Conservation (phyloP, 2,113 vertebrate species). For the Desmodus rotundus region DNA sequence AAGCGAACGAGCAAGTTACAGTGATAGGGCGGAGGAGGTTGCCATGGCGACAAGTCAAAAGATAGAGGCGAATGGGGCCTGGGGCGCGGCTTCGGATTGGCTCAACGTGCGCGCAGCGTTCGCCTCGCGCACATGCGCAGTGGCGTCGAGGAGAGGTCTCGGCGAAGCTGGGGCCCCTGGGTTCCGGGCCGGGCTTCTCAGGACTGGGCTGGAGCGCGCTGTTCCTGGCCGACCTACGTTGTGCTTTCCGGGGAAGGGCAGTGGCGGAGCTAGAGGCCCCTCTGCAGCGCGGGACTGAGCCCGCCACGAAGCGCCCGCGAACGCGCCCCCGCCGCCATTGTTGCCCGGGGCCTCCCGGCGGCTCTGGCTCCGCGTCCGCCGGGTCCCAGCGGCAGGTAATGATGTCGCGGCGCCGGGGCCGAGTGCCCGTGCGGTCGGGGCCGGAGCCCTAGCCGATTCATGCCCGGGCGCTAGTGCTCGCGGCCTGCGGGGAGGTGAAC, state of each 20-base stretch:
- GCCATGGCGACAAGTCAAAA: conserved; percentile 62
- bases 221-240: background rate
- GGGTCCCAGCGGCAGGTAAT: conserved; percentile 52
- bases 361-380: background rate
- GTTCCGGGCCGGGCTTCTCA: background rate
- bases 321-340: conserved; percentile 63
- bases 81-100: conserved; percentile 25
- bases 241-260: background rate
- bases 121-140: conserved; percentile 58
- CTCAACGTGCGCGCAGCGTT: conserved; percentile 20
- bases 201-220: background rate
- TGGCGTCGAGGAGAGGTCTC: conserved; percentile 61
- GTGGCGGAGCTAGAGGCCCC: background rate
- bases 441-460: no score
- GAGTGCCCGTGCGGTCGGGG: no score
- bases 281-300: background rate
- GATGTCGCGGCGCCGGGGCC: background rate
- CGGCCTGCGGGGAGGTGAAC: background rate
- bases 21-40: conserved; percentile 57
- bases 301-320: conserved; percentile 48
- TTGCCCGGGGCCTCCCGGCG: conserved; percentile 41
- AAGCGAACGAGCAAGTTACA: background rate
- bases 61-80: background rate
- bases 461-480: background rate
- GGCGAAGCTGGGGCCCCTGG: background rate